Conservation (phyloP, 2,888 invertebrate species). For the Barypeithes pellucidus region DNA sequence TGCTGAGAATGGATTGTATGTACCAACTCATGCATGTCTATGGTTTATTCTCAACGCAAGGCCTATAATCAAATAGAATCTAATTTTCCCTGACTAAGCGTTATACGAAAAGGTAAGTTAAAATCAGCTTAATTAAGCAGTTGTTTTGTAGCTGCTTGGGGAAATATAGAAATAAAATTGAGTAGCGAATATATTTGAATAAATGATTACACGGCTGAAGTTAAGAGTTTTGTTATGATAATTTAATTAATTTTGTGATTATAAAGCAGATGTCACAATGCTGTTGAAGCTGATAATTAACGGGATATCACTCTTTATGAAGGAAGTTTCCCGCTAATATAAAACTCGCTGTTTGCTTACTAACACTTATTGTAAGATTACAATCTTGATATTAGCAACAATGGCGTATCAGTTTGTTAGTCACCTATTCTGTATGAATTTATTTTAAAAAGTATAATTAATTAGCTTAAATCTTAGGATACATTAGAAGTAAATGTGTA, state of each 20-base stretch:
- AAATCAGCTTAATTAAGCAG: constrained; percentile 20
- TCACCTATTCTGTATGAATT: too few relatives aligned
- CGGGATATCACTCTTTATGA: neutral
- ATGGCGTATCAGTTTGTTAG: too few relatives aligned
- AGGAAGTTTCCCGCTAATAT: neutral
- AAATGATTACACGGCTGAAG: constrained; percentile 21
- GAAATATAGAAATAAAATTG: constrained; percentile 26
- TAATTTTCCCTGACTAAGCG: constrained; percentile 19
- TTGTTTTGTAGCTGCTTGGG: constrained; percentile 20
- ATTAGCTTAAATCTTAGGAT: too few relatives aligned
- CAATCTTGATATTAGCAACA: too few relatives aligned
- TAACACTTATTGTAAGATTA: too few relatives aligned
- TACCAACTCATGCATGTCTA: neutral
- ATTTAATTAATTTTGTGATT: constrained; percentile 22
- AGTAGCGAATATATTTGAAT: constrained; percentile 18
- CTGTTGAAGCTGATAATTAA: neutral
- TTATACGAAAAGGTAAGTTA: neutral
- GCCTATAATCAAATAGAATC: neutral
- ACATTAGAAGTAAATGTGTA: too few relatives aligned
- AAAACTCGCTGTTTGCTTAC: neutral
- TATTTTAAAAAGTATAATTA: too few relatives aligned
- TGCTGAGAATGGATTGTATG: neutral
- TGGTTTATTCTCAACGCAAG: neutral
- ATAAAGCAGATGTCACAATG: constrained; percentile 15
- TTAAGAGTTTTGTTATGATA: constrained; percentile 24